These are phyloP conservation scores for Pollenia labialis DNA, from an alignment of 2,888 invertebrate species.

Conservation along the genomic window DNA sequence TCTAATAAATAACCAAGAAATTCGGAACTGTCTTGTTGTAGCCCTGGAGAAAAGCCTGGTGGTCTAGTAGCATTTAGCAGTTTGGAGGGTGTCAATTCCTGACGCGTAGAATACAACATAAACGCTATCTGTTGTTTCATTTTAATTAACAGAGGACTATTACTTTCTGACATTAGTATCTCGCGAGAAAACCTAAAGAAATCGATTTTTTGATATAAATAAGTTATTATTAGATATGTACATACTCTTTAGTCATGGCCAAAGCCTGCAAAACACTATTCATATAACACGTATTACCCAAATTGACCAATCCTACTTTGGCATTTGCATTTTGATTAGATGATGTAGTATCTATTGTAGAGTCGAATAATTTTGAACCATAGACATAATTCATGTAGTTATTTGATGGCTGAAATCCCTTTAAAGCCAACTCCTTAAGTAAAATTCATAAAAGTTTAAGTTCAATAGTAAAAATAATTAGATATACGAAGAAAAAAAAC, in stretches of 20 bases:
- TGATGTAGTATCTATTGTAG: conserved; percentile 45
- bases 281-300: conserved; percentile 96
- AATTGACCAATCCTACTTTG: conserved; percentile 90
- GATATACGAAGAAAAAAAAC: conserved; percentile 73
- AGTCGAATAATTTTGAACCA: conserved; percentile 74
- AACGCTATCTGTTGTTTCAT: conserved; percentile 90
- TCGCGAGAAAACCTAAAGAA: conserved; percentile 87
- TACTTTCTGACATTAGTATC: conserved; percentile 86
- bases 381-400: conserved; percentile 81
- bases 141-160: conserved; percentile 86
- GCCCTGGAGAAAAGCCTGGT: conserved; percentile 90
- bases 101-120: conserved; percentile 88
- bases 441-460: background rate
- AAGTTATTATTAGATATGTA: conserved; percentile 71
- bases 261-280: conserved; percentile 94
- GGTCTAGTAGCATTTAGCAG: conserved; percentile 90
- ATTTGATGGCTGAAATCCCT: conserved; percentile 84
- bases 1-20: conserved; percentile 88
- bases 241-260: conserved; percentile 90
- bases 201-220: background rate
- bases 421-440: conserved; percentile 81
- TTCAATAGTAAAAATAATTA: background rate
- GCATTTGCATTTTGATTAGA: conserved; percentile 77
- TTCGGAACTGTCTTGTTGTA: conserved; percentile 95
- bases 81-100: conserved; percentile 89